These are phyloP conservation scores for Anagyrus pseudococci DNA, from an alignment of 2,888 invertebrate species.

Conservation along the genomic window DNA sequence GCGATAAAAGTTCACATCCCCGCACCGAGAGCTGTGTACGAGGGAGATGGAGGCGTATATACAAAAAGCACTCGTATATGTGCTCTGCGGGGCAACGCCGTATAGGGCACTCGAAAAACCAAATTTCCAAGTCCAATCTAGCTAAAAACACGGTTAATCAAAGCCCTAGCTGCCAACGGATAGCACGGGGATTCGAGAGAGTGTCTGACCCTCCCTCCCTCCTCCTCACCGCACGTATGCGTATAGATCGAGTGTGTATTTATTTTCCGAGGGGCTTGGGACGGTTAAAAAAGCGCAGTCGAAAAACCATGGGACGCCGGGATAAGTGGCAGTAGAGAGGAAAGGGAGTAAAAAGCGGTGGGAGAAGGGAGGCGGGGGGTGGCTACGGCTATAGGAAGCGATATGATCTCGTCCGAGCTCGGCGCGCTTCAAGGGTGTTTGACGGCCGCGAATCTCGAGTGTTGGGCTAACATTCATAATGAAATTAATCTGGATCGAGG, in stretches of 20 bases:
- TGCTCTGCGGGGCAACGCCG: no score
- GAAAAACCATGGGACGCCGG: not conserved
- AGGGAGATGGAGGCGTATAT: no score
- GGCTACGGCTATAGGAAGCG: slow-evolving; percentile 1
- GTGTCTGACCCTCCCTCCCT: no score
- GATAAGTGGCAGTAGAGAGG: slow-evolving; percentile 6
- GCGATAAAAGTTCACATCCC: no score
- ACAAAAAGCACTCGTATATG: not conserved
- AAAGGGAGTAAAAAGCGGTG: not conserved
- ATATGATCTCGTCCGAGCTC: not conserved
- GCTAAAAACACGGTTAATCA: not conserved
- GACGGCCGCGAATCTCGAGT: slow-evolving; percentile 57
- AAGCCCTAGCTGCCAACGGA: no score
- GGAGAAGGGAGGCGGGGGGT: not conserved
- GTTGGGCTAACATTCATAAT: slow-evolving; percentile 62
- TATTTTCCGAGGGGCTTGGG: no score
- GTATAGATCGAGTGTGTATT: no score
- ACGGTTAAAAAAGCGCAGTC: not conserved
- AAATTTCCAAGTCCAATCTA: not conserved
- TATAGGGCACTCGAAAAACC: not conserved
- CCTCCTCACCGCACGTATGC: no score
- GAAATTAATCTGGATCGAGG: slow-evolving; percentile 57
- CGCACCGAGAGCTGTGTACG: no score
- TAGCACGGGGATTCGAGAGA: no score
- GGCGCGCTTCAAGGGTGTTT: slow-evolving; percentile 56